These are phyloP conservation scores for Dicrurus megarhynchus DNA, from an alignment of 2,113 vertebrate species.

Conservation along the genomic window DNA sequence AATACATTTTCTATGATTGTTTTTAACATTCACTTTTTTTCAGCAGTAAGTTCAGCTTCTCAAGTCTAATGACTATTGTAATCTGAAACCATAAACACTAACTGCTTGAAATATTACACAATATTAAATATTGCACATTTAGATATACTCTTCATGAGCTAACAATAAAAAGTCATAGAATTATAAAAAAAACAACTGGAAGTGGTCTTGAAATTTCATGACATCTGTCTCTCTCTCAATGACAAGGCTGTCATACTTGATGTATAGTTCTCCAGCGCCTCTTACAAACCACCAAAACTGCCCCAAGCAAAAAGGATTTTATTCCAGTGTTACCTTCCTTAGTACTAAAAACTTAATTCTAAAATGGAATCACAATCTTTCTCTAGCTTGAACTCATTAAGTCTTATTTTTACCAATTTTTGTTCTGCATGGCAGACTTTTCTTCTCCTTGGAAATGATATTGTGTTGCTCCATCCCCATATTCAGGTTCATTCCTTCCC, in stretches of 20 bases:
- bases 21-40: not conserved
- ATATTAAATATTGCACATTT: not conserved
- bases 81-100: not conserved
- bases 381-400: not conserved
- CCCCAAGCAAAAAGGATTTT: not conserved
- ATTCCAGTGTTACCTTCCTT: not conserved
- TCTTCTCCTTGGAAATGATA: not conserved
- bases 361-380: not conserved
- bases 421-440: not conserved
- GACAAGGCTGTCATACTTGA: not conserved
- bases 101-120: not conserved
- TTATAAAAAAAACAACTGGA: not conserved
- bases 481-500: not conserved
- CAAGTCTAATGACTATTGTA: not conserved
- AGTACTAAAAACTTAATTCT: not conserved
- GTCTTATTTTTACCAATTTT: not conserved
- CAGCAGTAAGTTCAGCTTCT: not conserved
- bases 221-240: not conserved
- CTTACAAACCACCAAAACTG: not conserved
- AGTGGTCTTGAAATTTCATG: not conserved
- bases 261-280: not conserved
- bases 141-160: not conserved
- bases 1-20: not conserved
- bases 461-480: not conserved
- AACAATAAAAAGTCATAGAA: not conserved